Percentiles rank a stretch among this genome's conserved stretches.
Conservation (phyloP, 2,113 vertebrate species). For the Fregetta grallaria region DNA sequence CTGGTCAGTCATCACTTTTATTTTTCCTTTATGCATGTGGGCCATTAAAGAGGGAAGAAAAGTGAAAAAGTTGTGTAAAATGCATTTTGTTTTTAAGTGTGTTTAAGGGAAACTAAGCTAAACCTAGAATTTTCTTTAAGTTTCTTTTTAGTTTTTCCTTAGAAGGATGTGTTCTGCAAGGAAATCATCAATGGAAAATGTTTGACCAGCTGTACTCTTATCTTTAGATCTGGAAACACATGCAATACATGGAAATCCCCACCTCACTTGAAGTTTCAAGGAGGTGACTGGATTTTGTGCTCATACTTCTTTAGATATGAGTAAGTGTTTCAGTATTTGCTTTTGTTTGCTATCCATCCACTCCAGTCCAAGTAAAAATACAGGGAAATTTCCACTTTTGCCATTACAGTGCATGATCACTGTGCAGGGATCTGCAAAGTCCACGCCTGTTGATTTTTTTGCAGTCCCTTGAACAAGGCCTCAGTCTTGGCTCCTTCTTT, state of each 20-base stretch:
- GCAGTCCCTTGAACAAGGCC: not conserved
- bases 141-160: not conserved
- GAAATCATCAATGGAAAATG: conserved; percentile 60
- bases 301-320: not conserved
- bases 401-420: not conserved
- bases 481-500: not conserved
- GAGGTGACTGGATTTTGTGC: conserved; percentile 24
- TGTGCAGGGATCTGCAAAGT: accelerated
- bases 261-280: conserved; percentile 46
- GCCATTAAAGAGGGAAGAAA: not conserved
- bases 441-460: accelerated
- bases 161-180: conserved; percentile 56
- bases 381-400: not conserved
- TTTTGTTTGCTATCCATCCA: conserved; percentile 30
- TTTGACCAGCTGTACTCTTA: conserved; percentile 65
- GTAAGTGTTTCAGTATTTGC: conserved; percentile 8
- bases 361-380: conserved; percentile 10
- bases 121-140: not conserved
- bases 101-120: not conserved
- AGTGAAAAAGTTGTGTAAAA: not conserved
- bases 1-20: not conserved
- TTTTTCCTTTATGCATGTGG: not conserved
- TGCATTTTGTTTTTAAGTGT: not conserved
- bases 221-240: conserved; percentile 60
- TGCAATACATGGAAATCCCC: conserved; percentile 68